phyloP scores from a whole-genome alignment of 2,797 vertebrate genomes.

The Sternotherus odoratus region DNA sequence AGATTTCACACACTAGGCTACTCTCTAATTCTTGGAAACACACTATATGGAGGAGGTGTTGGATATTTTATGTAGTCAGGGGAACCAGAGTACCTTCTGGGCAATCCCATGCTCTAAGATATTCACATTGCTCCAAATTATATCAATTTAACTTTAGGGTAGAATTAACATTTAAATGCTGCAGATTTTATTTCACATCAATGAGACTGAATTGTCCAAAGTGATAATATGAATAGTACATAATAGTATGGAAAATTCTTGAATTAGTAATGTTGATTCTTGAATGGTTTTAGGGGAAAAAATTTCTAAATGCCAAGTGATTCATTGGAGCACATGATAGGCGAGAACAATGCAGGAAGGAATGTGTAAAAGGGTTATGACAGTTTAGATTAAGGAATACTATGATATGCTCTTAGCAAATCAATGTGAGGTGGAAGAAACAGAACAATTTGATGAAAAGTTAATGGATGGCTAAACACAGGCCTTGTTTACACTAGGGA shows the following conservation, averaged over 20 bases:
- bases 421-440: constrained; percentile 56
- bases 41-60: neutral
- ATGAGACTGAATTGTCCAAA: neutral
- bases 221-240: neutral
- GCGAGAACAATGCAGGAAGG: constrained; percentile 43
- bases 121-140: neutral
- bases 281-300: constrained; percentile 32
- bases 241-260: constrained; percentile 21
- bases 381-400: constrained; percentile 25
- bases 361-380: constrained; percentile 39
- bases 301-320: constrained; percentile 38
- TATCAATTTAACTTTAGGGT: neutral
- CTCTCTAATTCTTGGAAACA: neutral
- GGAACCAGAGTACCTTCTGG: neutral
- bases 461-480: neutral
- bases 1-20: too few relatives aligned
- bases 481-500: neutral
- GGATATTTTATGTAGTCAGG: neutral
- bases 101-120: neutral
- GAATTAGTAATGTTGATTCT: constrained; percentile 13
- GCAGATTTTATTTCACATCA: neutral
- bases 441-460: constrained; percentile 41
- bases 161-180: neutral
- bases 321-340: constrained; percentile 42
- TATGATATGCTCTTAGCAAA: constrained; percentile 55